Evolutionary conservation across 2,113 vertebrate species (phyloP).

Genomic region (Abramis brama): DNA sequence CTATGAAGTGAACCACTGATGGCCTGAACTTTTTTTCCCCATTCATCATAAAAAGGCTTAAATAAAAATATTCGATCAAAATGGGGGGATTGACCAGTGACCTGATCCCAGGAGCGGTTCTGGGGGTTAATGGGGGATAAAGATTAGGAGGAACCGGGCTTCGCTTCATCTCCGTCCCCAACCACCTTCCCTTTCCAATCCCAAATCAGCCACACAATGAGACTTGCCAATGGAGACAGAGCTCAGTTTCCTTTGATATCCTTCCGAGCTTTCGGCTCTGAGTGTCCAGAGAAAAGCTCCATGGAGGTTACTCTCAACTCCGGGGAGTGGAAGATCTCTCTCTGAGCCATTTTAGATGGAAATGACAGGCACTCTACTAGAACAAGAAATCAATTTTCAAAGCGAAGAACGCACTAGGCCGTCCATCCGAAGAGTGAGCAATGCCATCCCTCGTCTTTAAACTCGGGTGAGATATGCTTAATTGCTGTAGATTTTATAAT

Average conservation of each 20-base stretch:
- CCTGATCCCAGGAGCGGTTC: slow-evolving; percentile 79
- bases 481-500: slow-evolving; percentile 71
- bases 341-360: slow-evolving; percentile 71
- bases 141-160: slow-evolving; percentile 72
- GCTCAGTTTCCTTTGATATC: slow-evolving; percentile 75
- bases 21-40: slow-evolving; percentile 77
- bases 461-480: slow-evolving; percentile 69
- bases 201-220: slow-evolving; percentile 75
- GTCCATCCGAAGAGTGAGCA: slow-evolving; percentile 60
- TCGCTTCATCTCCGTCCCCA: slow-evolving; percentile 65
- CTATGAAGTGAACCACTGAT: slow-evolving; percentile 73
- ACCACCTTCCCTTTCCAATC: slow-evolving; percentile 71
- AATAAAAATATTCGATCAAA: slow-evolving; percentile 82
- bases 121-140: slow-evolving; percentile 82
- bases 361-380: slow-evolving; percentile 75
- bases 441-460: slow-evolving; percentile 62
- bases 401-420: slow-evolving; percentile 69
- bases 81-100: slow-evolving; percentile 80
- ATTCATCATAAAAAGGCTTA: slow-evolving; percentile 68
- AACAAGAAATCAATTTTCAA: slow-evolving; percentile 79
- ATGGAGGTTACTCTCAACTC: slow-evolving; percentile 69
- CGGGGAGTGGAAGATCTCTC: slow-evolving; percentile 63
- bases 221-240: slow-evolving; percentile 71
- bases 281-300: slow-evolving; percentile 77
- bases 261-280: slow-evolving; percentile 60